phyloP scores from a whole-genome alignment of 2,113 vertebrate genomes.

The Junco hyemalis region DNA sequence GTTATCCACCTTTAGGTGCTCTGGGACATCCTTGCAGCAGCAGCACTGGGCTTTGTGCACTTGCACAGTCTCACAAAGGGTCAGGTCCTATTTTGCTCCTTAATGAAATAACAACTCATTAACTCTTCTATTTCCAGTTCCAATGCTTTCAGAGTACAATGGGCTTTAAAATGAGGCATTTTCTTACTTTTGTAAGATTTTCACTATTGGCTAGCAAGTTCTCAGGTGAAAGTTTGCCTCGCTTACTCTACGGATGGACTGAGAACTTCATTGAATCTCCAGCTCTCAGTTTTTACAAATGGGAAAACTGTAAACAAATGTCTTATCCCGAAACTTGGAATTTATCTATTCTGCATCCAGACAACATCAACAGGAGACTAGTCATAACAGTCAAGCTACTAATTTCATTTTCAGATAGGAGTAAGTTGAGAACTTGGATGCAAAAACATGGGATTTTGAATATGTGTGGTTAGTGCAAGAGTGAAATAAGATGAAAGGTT shows the following conservation, averaged over 20 bases:
- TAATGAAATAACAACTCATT: neutral
- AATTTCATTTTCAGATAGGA: constrained; percentile 53
- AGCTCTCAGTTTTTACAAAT: neutral
- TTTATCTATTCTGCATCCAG: neutral
- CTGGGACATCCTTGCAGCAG: neutral
- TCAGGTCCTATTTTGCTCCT: neutral
- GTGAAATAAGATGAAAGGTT: constrained; percentile 58
- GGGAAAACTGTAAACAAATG: constrained; percentile 1
- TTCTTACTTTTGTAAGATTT: neutral
- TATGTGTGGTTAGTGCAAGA: constrained; percentile 42
- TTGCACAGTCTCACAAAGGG: neutral
- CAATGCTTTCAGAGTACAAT: neutral
- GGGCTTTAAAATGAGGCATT: neutral
- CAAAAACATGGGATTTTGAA: constrained; percentile 50
- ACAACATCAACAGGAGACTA: neutral
- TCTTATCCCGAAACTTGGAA: neutral
- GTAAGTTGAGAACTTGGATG: constrained; percentile 31
- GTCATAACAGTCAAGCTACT: constrained; percentile 12
- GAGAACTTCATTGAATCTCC: neutral
- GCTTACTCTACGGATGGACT: neutral
- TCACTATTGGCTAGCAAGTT: neutral
- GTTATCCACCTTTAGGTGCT: neutral
- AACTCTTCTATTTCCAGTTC: neutral
- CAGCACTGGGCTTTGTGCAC: neutral
- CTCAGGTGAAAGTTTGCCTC: neutral